Percentiles rank a stretch among this genome's conserved stretches.
These are phyloP conservation scores for Menura novaehollandiae DNA, from an alignment of 2,113 vertebrate species.

Conservation along the genomic window DNA sequence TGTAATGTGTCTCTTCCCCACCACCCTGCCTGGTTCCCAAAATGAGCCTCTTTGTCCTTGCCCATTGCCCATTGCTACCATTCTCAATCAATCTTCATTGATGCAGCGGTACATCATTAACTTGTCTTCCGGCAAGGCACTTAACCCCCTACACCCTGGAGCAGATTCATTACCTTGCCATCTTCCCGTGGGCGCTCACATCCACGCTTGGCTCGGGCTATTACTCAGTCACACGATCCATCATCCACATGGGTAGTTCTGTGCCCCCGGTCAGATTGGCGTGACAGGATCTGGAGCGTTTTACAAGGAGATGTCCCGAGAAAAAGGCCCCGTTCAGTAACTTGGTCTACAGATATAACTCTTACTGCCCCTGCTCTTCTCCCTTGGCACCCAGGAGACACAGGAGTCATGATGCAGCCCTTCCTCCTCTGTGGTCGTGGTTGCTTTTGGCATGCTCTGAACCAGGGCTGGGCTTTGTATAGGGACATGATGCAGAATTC, in stretches of 20 bases:
- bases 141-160: slow-evolving; percentile 44
- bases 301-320: background rate
- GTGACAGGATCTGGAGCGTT: background rate
- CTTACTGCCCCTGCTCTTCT: background rate
- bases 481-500: background rate
- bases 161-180: slow-evolving; percentile 3
- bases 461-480: background rate
- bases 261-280: background rate
- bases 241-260: slow-evolving; percentile 11
- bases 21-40: background rate
- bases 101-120: slow-evolving; percentile 64
- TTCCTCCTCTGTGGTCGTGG: background rate
- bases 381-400: background rate
- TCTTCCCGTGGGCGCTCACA: background rate
- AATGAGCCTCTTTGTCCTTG: slow-evolving; percentile 64
- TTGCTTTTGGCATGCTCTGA: background rate
- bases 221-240: background rate
- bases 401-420: background rate
- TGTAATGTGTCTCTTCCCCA: background rate
- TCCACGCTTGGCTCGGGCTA: background rate
- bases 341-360: background rate
- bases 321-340: background rate
- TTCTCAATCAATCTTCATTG: slow-evolving; percentile 54
- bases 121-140: slow-evolving; percentile 42
- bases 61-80: slow-evolving; percentile 17